A percentile compares a stretch with the other conserved stretches of the same genome.
Evolutionary conservation across 2,113 vertebrate genomes (phyloP).

Genomic region (Glaucidium brasilianum): DNA sequence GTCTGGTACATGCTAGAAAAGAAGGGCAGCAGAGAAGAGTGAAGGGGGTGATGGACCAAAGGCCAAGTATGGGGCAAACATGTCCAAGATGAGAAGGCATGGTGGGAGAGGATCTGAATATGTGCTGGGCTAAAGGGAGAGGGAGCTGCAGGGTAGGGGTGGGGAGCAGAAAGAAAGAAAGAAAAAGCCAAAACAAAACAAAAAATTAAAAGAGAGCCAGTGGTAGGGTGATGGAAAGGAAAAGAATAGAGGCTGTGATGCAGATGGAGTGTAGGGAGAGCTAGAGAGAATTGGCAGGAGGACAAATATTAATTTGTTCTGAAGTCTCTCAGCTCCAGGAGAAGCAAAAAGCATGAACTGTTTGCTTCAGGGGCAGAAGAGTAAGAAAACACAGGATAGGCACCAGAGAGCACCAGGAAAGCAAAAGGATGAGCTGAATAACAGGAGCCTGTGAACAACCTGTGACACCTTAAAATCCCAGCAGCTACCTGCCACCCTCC

Average conservation of each 20-base stretch:
- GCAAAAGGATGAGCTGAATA: not conserved
- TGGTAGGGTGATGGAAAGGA: not conserved
- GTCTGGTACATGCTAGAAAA: not conserved
- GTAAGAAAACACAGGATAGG: not conserved
- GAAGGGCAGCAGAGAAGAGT: not conserved
- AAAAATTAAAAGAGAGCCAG: too few relatives aligned
- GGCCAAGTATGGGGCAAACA: not conserved
- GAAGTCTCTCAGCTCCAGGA: not conserved
- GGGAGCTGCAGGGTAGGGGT: rapidly evolving
- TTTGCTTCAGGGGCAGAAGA: not conserved
- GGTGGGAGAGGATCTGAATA: not conserved
- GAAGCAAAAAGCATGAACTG: not conserved
- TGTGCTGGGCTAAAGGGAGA: not conserved
- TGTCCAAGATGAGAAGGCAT: not conserved
- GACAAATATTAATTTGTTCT: not conserved
- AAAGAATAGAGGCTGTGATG: not conserved
- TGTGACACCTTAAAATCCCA: not conserved
- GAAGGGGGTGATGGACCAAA: not conserved
- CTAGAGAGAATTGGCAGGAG: not conserved
- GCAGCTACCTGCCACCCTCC: not conserved
- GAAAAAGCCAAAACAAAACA: rapidly evolving
- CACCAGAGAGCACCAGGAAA: not conserved
- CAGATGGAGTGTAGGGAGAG: not conserved
- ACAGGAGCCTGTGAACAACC: not conserved
- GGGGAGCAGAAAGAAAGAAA: not conserved